phyloP scores from a whole-genome alignment of 2,113 vertebrate genomes.

The Ceyx melanurus region DNA sequence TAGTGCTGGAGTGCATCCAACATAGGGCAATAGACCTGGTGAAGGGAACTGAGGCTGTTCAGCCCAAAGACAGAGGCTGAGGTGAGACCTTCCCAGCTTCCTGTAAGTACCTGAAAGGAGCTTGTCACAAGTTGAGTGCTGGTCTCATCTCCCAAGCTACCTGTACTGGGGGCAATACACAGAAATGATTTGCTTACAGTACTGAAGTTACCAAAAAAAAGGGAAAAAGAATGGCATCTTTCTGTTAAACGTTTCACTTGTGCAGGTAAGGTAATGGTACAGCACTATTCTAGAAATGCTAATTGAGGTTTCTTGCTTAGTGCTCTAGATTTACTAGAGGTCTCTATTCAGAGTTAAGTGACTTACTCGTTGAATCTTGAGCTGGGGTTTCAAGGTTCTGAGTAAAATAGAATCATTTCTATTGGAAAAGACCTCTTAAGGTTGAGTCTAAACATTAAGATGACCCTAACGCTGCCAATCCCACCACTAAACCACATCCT shows the following conservation, averaged over 20 bases:
- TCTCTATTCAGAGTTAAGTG: neutral
- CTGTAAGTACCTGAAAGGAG: neutral
- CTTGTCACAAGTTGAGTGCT: neutral
- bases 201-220: fast-evolving
- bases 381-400: neutral
- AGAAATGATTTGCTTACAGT: neutral
- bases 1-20: neutral
- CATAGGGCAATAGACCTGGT: neutral
- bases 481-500: no score
- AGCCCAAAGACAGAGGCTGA: no score
- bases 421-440: no score
- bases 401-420: no score
- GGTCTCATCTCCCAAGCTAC: neutral
- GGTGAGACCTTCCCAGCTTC: neutral
- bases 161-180: no score
- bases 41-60: neutral
- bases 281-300: neutral
- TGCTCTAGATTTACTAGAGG: neutral
- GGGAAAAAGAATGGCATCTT: fast-evolving
- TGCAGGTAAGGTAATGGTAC: neutral
- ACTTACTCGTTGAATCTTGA: neutral
- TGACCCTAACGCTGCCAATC: no score
- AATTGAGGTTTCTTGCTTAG: neutral
- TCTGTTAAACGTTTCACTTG: neutral
- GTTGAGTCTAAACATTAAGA: no score